These are phyloP conservation scores for Helicorthomorpha holstii DNA, from an alignment of 1,140 invertebrate genomes.

Conservation along the genomic window DNA sequence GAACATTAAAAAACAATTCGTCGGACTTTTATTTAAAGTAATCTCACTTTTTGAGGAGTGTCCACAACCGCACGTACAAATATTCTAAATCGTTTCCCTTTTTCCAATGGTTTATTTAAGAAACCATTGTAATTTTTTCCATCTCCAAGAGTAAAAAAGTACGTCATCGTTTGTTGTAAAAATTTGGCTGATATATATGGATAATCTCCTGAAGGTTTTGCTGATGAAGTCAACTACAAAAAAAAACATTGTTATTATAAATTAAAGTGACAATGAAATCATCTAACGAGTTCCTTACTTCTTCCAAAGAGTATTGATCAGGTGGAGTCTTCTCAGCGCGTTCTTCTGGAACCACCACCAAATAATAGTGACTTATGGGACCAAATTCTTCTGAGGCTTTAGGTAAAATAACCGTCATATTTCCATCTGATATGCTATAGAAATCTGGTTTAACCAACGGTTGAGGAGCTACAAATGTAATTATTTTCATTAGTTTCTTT, in stretches of 20 bases:
- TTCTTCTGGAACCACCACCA: constrained; percentile 87
- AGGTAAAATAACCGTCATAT: constrained; percentile 76
- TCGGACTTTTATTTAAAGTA: not conserved
- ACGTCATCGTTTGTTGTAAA: constrained; percentile 71
- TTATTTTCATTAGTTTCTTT: constrained; percentile 3
- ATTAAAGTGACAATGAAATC: too few species aligned
- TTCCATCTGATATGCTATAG: constrained; percentile 70
- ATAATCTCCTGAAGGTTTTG: constrained; percentile 27
- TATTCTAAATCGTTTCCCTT: constrained; percentile 64
- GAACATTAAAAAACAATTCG: not conserved
- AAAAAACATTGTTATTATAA: too few species aligned
- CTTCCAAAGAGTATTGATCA: constrained; percentile 74
- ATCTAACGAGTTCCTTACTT: constrained; percentile 37
- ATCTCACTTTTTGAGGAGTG: constrained; percentile 61
- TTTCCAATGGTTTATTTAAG: constrained; percentile 66
- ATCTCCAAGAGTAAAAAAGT: constrained; percentile 75
- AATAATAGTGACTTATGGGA: constrained; percentile 92
- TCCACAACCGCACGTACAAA: constrained; percentile 90
- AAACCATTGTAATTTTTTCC: constrained; percentile 78
- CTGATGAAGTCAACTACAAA: constrained; percentile 13
- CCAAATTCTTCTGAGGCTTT: constrained; percentile 96
- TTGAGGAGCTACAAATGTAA: constrained; percentile 57
- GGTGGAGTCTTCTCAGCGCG: constrained; percentile 61
- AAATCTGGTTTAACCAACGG: constrained; percentile 90
- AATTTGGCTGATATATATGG: constrained; percentile 91